Percentiles rank a stretch among this genome's conserved stretches.
These are phyloP conservation scores for Xiphydria camelus DNA, from an alignment of 2,888 invertebrate genomes.

Conservation along the genomic window DNA sequence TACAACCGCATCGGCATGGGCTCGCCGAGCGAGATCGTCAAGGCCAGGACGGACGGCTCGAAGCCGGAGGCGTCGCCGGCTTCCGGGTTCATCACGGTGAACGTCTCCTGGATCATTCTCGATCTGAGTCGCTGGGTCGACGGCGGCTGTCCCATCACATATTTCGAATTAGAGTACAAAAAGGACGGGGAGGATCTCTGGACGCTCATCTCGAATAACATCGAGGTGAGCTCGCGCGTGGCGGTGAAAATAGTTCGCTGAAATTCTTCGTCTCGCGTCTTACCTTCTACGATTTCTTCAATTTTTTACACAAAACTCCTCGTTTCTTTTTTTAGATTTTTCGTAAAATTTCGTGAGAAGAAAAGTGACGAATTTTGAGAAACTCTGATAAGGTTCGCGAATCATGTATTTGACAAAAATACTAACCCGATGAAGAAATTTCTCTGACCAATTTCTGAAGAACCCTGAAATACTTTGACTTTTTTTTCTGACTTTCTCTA, in stretches of 20 bases:
- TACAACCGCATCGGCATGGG: slow-evolving; percentile 89
- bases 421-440: no score
- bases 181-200: slow-evolving; percentile 66
- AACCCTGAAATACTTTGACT: no score
- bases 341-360: no score
- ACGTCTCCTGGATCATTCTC: slow-evolving; percentile 83
- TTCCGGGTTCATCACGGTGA: slow-evolving; percentile 65
- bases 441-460: no score
- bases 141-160: slow-evolving; percentile 84
- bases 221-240: slow-evolving; percentile 66
- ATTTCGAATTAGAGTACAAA: slow-evolving; percentile 80
- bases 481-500: no score
- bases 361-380: no score
- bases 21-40: slow-evolving; percentile 84
- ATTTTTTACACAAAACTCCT: background rate
- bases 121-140: slow-evolving; percentile 89
- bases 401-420: no score
- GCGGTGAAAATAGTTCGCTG: slow-evolving; percentile 22
- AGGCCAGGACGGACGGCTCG: slow-evolving; percentile 63
- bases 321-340: no score
- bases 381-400: no score
- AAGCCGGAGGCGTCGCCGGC: slow-evolving; percentile 53
- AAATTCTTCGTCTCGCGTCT: background rate
- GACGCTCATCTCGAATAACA: slow-evolving; percentile 80
- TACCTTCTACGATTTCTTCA: background rate